Evolutionary conservation across 1,140 invertebrate species (phyloP), one percentile per base, ranked within the genome.

Genomic region (Ephestia elutella): DNA sequence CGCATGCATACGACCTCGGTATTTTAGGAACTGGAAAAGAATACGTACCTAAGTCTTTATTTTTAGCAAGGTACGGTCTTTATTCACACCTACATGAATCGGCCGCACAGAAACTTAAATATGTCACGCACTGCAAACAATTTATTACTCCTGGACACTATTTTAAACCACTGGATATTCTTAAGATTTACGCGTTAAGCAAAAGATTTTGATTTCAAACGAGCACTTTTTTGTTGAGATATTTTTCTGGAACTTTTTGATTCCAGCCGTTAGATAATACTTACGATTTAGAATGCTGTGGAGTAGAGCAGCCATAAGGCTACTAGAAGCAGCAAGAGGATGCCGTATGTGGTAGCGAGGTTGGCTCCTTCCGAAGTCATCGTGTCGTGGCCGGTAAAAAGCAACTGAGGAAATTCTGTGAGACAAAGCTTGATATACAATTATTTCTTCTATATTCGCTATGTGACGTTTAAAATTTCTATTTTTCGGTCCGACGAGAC

Each of bases 261-360:
- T 49, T 49, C n/a, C 15, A 25, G 15, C 11, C 19, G 5, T 21
- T 15, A 10, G 48, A 21, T 3, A 49, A n/a, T 62, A 80, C 78
- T 75, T 65, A 79, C 76, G 20, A 51, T 68, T 79, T 87, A 87
- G 59, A 86, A 86, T 20, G 72, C 82, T 9, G 38, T 44, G 4
- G 85, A 86, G 55, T 87, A 87, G 10, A 87, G 49, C 5, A 83
- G 64, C 85, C 85, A 87, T 19, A 87, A 59, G 0, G 82, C 76
- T 0, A 86, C 57, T 49, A 87, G 65, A 5, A 87, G 64, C 55
- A 86, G 59, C 50, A 87, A 65, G 11, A 87, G 69, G 48, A 87
- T 86, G 65, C 65, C 73, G 63, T 87, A 87, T 7, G 83, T 86
- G 0, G 75, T 73, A 13, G 82, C 74, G 13, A 87, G 62, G 63